phyloP scores from a whole-genome alignment of 2,888 invertebrate genomes.

The Drosophila falleni region DNA sequence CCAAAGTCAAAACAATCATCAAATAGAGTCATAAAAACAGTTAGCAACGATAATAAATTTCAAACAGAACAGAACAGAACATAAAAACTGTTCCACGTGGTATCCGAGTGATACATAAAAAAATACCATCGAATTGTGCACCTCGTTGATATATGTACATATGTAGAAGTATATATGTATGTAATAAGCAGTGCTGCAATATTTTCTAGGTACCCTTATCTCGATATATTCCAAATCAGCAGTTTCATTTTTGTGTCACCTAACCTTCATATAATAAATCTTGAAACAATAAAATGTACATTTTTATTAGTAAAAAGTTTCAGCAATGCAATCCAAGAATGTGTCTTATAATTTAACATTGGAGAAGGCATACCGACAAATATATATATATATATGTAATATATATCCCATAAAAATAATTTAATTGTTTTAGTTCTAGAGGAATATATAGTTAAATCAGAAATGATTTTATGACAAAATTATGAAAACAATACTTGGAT shows the following conservation, averaged over 20 bases:
- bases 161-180: slow-evolving; percentile 7
- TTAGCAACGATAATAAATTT: slow-evolving; percentile 78
- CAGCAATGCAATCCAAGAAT: slow-evolving; percentile 58
- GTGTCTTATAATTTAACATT: slow-evolving; percentile 31
- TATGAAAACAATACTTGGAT: not conserved
- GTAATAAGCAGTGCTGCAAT: slow-evolving; percentile 25
- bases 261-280: slow-evolving; percentile 69
- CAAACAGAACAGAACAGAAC: slow-evolving; percentile 49
- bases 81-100: slow-evolving; percentile 69
- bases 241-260: slow-evolving; percentile 58
- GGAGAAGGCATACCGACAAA: not conserved
- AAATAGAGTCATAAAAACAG: slow-evolving; percentile 80
- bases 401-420: not conserved
- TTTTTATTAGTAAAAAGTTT: slow-evolving; percentile 61
- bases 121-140: slow-evolving; percentile 46
- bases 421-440: not conserved
- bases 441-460: too few relatives aligned
- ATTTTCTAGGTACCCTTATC: slow-evolving; percentile 35
- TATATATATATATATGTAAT: not conserved
- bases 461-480: too few relatives aligned
- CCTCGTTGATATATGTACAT: slow-evolving; percentile 36
- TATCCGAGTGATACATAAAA: slow-evolving; percentile 67
- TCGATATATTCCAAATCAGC: slow-evolving; percentile 64
- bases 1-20: slow-evolving; percentile 64
- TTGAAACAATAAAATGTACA: slow-evolving; percentile 76